Percentiles rank a stretch among this genome's conserved stretches.
Evolutionary conservation across 2,888 invertebrate genomes (phyloP).

Genomic region (Dexiosoma caninum): DNA sequence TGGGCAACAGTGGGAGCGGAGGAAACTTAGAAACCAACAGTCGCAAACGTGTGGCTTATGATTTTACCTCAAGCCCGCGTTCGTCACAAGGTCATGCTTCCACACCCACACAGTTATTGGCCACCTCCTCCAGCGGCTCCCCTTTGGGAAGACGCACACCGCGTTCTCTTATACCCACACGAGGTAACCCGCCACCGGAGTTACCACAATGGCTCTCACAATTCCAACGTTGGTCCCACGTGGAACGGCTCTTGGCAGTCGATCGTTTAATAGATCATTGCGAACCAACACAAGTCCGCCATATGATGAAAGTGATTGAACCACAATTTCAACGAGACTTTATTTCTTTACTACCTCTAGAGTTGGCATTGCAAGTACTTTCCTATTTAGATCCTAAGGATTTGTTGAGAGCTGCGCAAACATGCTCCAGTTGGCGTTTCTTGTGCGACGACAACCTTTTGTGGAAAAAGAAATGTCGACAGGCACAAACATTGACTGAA

Average conservation of each 20-base stretch:
- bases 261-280: conserved; percentile 93
- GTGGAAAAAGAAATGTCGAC: conserved; percentile 97
- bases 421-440: conserved; percentile 96
- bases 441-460: conserved; percentile 97
- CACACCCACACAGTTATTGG: conserved; percentile 59
- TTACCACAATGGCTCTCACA: conserved; percentile 86
- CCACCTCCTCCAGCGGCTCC: conserved; percentile 59
- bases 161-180: conserved; percentile 84
- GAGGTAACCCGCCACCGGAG: conserved; percentile 88
- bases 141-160: conserved; percentile 75
- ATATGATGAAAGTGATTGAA: conserved; percentile 98
- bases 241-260: conserved; percentile 91
- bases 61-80: conserved; percentile 74
- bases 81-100: conserved; percentile 67
- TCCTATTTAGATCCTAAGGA: conserved; percentile 95
- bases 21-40: conserved; percentile 67
- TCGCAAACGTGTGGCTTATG: conserved; percentile 77
- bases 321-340: conserved; percentile 99
- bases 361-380: conserved; percentile 94
- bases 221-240: conserved; percentile 91
- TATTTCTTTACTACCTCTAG: conserved; percentile 96
- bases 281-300: conserved; percentile 94
- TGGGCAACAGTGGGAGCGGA: conserved; percentile 63
- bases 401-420: conserved; percentile 94
- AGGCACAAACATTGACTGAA: conserved; percentile 86